Evolutionary conservation across 1,140 invertebrate genomes (phyloP).

Genomic region (Heterodera schachtii): DNA sequence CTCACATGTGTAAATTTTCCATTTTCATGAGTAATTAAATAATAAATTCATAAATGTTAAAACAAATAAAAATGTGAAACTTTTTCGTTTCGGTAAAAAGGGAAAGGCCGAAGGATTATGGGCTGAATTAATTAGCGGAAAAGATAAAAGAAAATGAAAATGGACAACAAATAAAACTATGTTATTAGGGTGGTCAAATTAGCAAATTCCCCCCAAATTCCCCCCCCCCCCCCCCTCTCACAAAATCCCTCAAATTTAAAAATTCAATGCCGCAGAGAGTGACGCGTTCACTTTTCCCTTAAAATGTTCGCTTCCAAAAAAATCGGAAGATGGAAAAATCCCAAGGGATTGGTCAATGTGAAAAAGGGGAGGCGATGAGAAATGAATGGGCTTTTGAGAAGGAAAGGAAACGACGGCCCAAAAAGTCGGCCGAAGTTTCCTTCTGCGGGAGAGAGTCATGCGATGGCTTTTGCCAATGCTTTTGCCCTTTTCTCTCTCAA

Average conservation of each 20-base stretch:
- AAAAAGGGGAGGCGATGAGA: background rate
- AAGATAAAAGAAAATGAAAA: background rate
- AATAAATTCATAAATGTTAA: background rate
- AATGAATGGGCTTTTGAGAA: background rate
- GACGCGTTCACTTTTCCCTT: background rate
- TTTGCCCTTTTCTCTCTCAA: no score
- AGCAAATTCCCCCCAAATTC: no score
- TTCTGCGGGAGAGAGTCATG: background rate
- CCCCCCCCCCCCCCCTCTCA: no score
- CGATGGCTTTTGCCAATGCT: no score
- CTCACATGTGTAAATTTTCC: background rate
- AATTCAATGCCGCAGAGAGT: background rate
- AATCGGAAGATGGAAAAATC: background rate
- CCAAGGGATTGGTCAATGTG: constrained; percentile 2
- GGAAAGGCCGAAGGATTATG: background rate
- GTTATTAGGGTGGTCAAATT: no score
- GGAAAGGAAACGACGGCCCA: background rate
- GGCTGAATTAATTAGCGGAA: background rate
- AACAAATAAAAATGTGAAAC: background rate
- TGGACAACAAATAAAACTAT: background rate
- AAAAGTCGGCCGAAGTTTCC: background rate
- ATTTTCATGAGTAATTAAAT: no score
- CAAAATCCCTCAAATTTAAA: background rate
- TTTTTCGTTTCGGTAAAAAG: background rate
- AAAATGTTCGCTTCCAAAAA: background rate